Base-by-base conservation (phyloP, 2,888 invertebrate genomes). In the Gonocerus acuteangulatus region DNA sequence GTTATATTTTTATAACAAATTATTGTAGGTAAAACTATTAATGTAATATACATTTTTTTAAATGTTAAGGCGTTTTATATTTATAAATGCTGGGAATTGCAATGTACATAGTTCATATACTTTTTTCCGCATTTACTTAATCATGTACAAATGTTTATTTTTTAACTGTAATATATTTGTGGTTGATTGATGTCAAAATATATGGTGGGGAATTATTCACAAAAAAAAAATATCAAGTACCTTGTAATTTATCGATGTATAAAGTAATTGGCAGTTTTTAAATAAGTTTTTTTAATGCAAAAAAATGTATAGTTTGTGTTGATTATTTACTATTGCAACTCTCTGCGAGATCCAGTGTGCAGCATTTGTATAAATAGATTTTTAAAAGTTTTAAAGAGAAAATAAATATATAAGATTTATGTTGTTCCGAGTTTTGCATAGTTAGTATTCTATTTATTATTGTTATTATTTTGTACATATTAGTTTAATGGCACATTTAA, bases 391-490 rank as follows among this genome's bases (percentile, higher is more conserved):
- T 49, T 49, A 49, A 49, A 27, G 18, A 9, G 18, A 18, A 49
- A 49, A 49, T 49, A 34, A 49, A 49, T 49, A 49, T 49, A 49
- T 11, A 47, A 16, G 22, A 27, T 56, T 56, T 56, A 42, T 56
- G 56, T 56, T 56, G 44, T 56, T 56, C 54, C 15, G 56, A 42
- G 42, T 56, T 56, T 56, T 56, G 44, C 32, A 49, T 42, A 44
- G 42, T 32, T 56, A 56, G 56, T 56, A 56, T 56, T 45, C 56
- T 56, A 56, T 56, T 56, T 56, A 56, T 56, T 56, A 56, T 45
- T 56, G 56, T 56, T 56, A 56, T 44, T 16, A 21, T 56, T 56
- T 23, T 56, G 56, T 56, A 56, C 44, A 56, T 56, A 56, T 45
- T 56, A 49, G 49, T 49, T 49, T 32, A 49, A 32, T 49, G 32